Evolutionary conservation across 2,113 vertebrate species (phyloP).

Genomic region (Setophaga coronata): DNA sequence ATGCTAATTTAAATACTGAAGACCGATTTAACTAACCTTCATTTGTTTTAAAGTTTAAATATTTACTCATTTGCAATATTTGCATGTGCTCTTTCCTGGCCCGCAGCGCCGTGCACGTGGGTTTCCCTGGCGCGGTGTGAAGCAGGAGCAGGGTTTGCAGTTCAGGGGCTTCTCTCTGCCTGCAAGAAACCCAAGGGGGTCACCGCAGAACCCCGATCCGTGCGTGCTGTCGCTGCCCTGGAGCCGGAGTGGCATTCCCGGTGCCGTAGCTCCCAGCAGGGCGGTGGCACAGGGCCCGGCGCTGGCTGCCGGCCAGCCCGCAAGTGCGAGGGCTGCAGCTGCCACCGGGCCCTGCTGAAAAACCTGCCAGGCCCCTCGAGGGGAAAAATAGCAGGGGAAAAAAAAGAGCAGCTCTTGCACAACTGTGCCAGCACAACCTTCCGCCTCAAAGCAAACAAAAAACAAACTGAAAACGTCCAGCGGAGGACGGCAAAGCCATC

Average conservation of each 20-base stretch:
- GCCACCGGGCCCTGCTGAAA: neutral
- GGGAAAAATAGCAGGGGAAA: neutral
- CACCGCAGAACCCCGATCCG: rapidly evolving
- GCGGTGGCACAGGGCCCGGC: neutral
- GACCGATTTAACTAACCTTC: neutral
- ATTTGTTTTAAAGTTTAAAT: constrained; percentile 21
- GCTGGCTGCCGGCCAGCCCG: constrained; percentile 12
- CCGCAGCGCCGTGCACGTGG: rapidly evolving
- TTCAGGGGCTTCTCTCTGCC: neutral
- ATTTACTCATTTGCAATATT: neutral
- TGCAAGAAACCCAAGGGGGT: neutral
- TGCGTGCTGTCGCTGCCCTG: neutral
- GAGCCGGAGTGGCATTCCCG: neutral
- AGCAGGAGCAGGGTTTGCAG: neutral
- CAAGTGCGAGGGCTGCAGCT: constrained; percentile 22
- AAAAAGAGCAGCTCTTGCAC: neutral
- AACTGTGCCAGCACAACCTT: neutral
- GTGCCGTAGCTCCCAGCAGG: neutral
- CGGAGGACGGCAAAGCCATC: neutral
- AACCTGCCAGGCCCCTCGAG: neutral
- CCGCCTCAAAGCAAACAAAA: neutral
- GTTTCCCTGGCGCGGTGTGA: neutral
- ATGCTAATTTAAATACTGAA: neutral
- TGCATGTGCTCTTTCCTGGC: neutral
- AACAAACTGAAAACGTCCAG: neutral